Base-by-base conservation (phyloP, 1,140 invertebrate genomes). In the Spodoptera litura region DNA sequence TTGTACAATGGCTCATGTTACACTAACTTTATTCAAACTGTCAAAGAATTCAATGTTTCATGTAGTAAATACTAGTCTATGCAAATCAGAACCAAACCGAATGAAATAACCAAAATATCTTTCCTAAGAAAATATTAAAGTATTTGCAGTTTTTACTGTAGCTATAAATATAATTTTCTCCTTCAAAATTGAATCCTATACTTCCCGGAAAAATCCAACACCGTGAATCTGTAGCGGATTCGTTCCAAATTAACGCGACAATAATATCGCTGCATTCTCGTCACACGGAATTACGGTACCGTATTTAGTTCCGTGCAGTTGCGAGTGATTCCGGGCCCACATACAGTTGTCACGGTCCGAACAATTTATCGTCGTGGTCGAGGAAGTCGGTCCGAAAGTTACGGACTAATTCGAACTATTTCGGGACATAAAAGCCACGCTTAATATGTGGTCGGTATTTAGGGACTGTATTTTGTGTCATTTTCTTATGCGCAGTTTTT, bases 341-440 rank as follows among this genome's bases (percentile, higher is more conserved):
- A 31, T 59, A 31, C 56, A 59, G 56, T 59, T 59, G 56, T 59
- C 56, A 59, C 56, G 56, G 9, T 59, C 10, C 56, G 25, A 59
- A 59, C 12, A 59, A 59, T 59, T 27, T 27, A 59, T 59, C 3
- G 20, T 59, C 20, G 56, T 4, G 56, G 38, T 59, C 12, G 20
- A 12, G 56, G 56, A 59, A 59, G 56, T n/a, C 10, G 27, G 25
- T 59, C 56, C 10, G 56, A 59, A 59, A 59, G 56, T 59, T 59
- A 31, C 20, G 10, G 56, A 59, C 25, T 59, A 59, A 59, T 59
- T 31, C 25, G 20, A 31, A 59, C 25, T 59, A 59, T 59, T 59
- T 27, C 27, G 10, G 56, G 56, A 31, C 56, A 31, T 12, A 59
- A 59, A 59, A 27, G 20, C 56, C 10, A 9, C 8, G 25, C 8